Evolutionary conservation across 2,113 vertebrate species (phyloP).

Genomic region (Apistogramma diplotaenia): DNA sequence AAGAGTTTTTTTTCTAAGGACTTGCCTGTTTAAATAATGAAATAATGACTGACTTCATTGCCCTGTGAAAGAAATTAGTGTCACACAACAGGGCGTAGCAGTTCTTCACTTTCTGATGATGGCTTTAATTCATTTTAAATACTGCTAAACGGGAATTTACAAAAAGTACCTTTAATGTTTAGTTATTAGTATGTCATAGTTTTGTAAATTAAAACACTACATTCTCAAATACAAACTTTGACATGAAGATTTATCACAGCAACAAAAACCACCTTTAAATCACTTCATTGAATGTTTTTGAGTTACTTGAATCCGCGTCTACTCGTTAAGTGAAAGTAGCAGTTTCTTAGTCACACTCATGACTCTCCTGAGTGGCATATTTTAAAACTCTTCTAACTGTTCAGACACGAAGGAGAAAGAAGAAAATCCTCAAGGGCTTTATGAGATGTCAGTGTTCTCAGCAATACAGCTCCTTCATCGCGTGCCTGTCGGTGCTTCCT

Average conservation of each 20-base stretch:
- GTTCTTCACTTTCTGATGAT: too few species aligned
- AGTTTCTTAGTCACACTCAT: neutral
- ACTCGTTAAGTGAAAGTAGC: constrained; percentile 57
- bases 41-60: neutral
- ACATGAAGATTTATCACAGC: neutral
- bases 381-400: constrained; percentile 28
- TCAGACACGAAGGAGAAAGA: constrained; percentile 25
- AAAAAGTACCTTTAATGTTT: neutral
- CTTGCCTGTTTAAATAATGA: neutral
- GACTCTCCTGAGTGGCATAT: neutral
- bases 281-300: constrained; percentile 49
- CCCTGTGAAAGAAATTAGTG: neutral
- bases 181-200: neutral
- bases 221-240: constrained; percentile 14
- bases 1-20: neutral
- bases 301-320: constrained; percentile 67
- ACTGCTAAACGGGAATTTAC: neutral
- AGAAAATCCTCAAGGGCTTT: constrained; percentile 61
- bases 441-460: constrained; percentile 63
- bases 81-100: neutral
- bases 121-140: neutral
- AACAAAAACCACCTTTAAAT: neutral
- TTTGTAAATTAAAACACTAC: constrained; percentile 47
- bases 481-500: neutral
- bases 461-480: constrained; percentile 49